phyloP scores from a whole-genome alignment of 2,113 vertebrate species.

The Odocoileus virginianus region DNA sequence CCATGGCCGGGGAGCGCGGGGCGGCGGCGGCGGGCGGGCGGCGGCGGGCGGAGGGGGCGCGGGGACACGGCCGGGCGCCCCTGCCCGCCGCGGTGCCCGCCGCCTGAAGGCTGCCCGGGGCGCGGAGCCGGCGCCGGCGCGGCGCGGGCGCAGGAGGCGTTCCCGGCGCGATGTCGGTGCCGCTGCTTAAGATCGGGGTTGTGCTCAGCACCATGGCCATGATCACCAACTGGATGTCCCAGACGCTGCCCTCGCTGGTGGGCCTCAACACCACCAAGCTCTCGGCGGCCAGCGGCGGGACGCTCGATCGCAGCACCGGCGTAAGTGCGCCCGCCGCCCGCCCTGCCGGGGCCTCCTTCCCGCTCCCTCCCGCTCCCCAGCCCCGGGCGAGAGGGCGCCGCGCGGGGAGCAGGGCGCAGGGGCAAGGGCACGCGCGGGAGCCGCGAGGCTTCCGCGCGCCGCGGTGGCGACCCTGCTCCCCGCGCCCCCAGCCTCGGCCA shows the following conservation, averaged over 20 bases:
- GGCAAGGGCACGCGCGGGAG: background rate
- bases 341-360: background rate
- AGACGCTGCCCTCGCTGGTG: slow-evolving; percentile 96
- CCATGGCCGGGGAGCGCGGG: slow-evolving; percentile 50
- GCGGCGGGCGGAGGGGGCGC: slow-evolving; percentile 66
- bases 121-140: slow-evolving; percentile 80
- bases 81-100: slow-evolving; percentile 80
- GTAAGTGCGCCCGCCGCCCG: slow-evolving; percentile 84
- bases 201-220: slow-evolving; percentile 99
- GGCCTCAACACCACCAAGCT: slow-evolving; percentile 95
- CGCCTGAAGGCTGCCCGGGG: slow-evolving; percentile 83
- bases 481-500: background rate
- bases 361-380: background rate
- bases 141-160: slow-evolving; percentile 74
- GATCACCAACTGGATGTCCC: slow-evolving; percentile 99
- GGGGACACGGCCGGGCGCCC: slow-evolving; percentile 72
- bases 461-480: background rate
- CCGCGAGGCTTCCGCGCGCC: background rate
- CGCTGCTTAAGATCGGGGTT: slow-evolving; percentile 96
- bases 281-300: slow-evolving; percentile 90
- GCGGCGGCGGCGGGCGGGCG: slow-evolving; percentile 50
- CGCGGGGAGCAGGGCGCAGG: background rate
- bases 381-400: background rate
- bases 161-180: slow-evolving; percentile 91
- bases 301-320: slow-evolving; percentile 93